Evolutionary conservation across 2,888 invertebrate genomes (phyloP).

Genomic region (Zygothrica quintamaculata): DNA sequence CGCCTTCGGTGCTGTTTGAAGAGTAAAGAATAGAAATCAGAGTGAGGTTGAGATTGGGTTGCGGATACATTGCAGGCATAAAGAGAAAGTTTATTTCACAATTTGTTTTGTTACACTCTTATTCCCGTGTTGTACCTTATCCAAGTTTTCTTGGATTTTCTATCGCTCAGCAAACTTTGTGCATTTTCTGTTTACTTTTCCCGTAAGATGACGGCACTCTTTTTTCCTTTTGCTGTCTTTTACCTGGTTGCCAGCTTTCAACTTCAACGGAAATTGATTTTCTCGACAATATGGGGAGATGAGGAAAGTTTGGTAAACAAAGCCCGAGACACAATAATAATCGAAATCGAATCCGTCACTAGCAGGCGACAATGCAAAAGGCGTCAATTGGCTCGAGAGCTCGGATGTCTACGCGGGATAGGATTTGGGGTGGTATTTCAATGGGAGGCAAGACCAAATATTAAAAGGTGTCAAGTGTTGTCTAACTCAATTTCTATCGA

Average conservation of each 20-base stretch:
- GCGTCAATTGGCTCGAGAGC: slow-evolving; percentile 39
- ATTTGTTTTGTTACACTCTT: slow-evolving; percentile 61
- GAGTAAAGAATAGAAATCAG: slow-evolving; percentile 5
- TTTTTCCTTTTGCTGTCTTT: not conserved
- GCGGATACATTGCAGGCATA: slow-evolving; percentile 56
- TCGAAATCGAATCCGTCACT: slow-evolving; percentile 74
- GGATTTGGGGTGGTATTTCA: not conserved
- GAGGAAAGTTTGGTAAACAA: slow-evolving; percentile 60
- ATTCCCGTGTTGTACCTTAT: slow-evolving; percentile 6
- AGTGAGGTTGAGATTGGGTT: slow-evolving; percentile 8
- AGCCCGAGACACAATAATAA: slow-evolving; percentile 69
- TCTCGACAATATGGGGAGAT: slow-evolving; percentile 26
- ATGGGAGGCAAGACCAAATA: slow-evolving; percentile 31
- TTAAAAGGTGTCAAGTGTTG: slow-evolving; percentile 72
- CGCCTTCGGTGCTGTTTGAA: slow-evolving; percentile 88
- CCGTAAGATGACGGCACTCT: slow-evolving; percentile 40
- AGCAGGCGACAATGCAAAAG: slow-evolving; percentile 57
- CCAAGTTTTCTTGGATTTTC: slow-evolving; percentile 16
- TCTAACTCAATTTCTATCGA: slow-evolving; percentile 46
- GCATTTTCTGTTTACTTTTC: slow-evolving; percentile 62
- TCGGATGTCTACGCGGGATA: slow-evolving; percentile 15
- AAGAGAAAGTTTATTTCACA: slow-evolving; percentile 65
- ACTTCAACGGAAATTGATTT: slow-evolving; percentile 72
- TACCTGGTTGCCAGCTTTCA: slow-evolving; percentile 9
- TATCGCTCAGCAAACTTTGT: slow-evolving; percentile 60